Conservation (phyloP, 2,888 invertebrate species). For the Hydroisotoma schaefferi region DNA sequence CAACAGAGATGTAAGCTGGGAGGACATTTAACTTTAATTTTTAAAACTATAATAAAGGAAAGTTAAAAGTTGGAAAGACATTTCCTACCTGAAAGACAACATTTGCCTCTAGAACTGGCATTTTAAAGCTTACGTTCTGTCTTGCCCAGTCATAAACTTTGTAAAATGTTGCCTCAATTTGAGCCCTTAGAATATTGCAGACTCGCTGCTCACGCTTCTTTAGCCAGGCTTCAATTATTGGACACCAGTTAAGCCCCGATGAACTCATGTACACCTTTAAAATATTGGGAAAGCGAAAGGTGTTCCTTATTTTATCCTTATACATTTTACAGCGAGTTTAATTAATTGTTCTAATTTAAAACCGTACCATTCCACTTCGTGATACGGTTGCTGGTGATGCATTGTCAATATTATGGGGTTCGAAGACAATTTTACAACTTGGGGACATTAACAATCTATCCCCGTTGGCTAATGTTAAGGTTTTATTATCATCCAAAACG, state of each 20-base stretch:
- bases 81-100: constrained; percentile 72
- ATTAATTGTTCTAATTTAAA: no score
- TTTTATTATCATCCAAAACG: constrained; percentile 90
- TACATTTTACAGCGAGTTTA: no score
- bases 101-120: constrained; percentile 87
- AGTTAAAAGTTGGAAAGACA: no score
- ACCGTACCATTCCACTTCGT: constrained; percentile 73
- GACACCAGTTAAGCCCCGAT: constrained; percentile 88
- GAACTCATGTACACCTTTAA: constrained; percentile 89
- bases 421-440: constrained; percentile 92
- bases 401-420: constrained; percentile 95
- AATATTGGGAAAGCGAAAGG: background rate
- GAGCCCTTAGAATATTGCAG: constrained; percentile 64
- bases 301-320: no score
- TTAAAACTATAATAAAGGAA: no score
- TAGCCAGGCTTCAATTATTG: constrained; percentile 82
- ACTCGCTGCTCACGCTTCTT: constrained; percentile 59
- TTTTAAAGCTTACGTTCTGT: constrained; percentile 75
- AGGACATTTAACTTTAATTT: no score
- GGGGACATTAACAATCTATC: constrained; percentile 92
- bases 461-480: constrained; percentile 89
- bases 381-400: constrained; percentile 97
- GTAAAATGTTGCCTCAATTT: constrained; percentile 74
- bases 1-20: constrained; percentile 73
- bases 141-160: constrained; percentile 74